Conservation (phyloP, 1,140 invertebrate genomes). For the Tetranychus urticae region DNA sequence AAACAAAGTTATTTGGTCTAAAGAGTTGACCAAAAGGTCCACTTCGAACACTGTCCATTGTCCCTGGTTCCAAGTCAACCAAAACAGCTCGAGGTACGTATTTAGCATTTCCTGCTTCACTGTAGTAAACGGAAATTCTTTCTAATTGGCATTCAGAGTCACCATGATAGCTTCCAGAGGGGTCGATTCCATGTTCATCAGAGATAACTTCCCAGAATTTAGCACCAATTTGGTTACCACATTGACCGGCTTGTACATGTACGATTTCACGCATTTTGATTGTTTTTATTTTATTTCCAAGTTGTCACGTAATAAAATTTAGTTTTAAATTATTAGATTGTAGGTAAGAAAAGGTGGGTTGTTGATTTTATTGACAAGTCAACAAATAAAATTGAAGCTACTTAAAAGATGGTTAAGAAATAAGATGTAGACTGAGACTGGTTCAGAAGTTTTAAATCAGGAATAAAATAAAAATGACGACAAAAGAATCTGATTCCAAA, state of each 20-base stretch:
- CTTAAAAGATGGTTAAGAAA: too few relatives aligned
- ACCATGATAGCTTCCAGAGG: conserved; percentile 57
- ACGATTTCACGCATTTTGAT: conserved; percentile 26
- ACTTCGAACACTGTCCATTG: conserved; percentile 26
- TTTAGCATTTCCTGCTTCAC: conserved; percentile 56
- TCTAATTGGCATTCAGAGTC: conserved; percentile 65
- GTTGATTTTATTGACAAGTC: too few relatives aligned
- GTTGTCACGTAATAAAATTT: too few relatives aligned
- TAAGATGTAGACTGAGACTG: too few relatives aligned
- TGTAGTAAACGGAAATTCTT: conserved; percentile 77
- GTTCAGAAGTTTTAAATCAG: too few relatives aligned
- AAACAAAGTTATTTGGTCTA: conserved; percentile 29
- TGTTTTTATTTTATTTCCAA: too few relatives aligned
- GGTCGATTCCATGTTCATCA: conserved; percentile 72
- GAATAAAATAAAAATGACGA: too few relatives aligned
- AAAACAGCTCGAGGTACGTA: conserved; percentile 70
- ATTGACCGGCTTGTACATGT: conserved; percentile 26
- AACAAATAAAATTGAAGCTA: too few relatives aligned
- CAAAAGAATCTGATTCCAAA: too few relatives aligned
- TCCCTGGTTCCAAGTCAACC: conserved; percentile 68
- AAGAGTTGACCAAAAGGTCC: conserved; percentile 71
- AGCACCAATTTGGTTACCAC: conserved; percentile 36
- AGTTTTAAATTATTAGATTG: too few relatives aligned
- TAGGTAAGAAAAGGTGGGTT: too few relatives aligned
- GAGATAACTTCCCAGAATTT: too few relatives aligned